Conservation (phyloP, 1,140 invertebrate species). For the Bombus waltoni region DNA sequence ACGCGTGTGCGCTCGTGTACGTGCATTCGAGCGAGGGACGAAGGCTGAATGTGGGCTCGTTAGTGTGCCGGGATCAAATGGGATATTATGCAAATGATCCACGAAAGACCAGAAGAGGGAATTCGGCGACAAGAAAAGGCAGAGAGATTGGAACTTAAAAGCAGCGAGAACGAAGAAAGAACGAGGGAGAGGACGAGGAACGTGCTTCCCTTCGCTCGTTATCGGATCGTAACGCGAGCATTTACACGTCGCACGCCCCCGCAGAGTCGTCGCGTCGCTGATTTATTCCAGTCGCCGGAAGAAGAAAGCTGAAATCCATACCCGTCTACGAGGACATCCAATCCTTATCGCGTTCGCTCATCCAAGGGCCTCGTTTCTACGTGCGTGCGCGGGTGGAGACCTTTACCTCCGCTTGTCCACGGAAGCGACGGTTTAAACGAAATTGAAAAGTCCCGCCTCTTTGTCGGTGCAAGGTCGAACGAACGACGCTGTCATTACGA, state of each 20-base stretch:
- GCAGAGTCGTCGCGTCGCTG: constrained; percentile 65
- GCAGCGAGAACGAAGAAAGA: constrained; percentile 1
- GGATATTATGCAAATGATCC: constrained; percentile 76
- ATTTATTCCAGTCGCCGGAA: constrained; percentile 72
- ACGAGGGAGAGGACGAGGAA: constrained; percentile 38
- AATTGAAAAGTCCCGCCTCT: not conserved
- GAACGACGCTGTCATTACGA: not conserved
- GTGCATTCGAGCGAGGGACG: constrained; percentile 41
- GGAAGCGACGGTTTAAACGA: constrained; percentile 15
- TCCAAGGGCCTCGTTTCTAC: constrained; percentile 16
- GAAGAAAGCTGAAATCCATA: constrained; percentile 73
- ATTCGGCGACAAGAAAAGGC: constrained; percentile 61
- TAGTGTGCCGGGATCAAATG: constrained; percentile 70
- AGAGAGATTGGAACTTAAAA: constrained; percentile 31
- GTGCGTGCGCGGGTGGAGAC: not conserved
- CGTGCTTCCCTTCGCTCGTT: constrained; percentile 68
- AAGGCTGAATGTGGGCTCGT: constrained; percentile 71
- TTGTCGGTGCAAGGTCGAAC: not conserved
- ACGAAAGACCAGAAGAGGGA: constrained; percentile 73
- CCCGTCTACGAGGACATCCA: constrained; percentile 49
- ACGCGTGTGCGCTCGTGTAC: constrained; percentile 15
- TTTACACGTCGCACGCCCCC: constrained; percentile 75
- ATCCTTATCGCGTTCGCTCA: constrained; percentile 45
- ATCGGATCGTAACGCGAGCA: constrained; percentile 77
- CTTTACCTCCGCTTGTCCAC: not conserved